A percentile compares a stretch with the other conserved stretches of the same genome.
Evolutionary conservation across 2,113 vertebrate species (phyloP).

Genomic region (Gambusia affinis): DNA sequence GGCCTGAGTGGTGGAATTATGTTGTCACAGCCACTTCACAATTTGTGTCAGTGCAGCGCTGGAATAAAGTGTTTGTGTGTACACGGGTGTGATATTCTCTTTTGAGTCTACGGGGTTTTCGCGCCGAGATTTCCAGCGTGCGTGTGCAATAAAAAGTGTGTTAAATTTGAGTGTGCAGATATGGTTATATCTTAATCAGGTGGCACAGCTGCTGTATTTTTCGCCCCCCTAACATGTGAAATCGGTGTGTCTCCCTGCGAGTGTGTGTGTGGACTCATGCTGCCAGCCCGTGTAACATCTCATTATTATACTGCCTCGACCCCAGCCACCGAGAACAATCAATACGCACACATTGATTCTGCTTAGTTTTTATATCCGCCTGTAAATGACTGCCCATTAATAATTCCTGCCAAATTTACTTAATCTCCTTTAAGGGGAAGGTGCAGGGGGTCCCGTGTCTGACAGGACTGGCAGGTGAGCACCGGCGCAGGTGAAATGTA

Average conservation of each 20-base stretch:
- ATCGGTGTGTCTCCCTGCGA: constrained; percentile 33
- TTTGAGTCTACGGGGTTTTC: constrained; percentile 73
- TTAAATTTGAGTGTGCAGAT: constrained; percentile 33
- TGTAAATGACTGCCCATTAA: constrained; percentile 80
- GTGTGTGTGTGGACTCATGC: constrained; percentile 41
- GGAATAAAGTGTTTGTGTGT: constrained; percentile 66
- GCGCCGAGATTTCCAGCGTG: constrained; percentile 60
- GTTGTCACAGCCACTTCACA: constrained; percentile 85
- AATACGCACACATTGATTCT: constrained; percentile 81
- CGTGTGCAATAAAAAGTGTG: constrained; percentile 9
- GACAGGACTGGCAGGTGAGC: constrained; percentile 66
- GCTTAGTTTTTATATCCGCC: constrained; percentile 82
- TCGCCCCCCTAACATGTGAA: constrained; percentile 42
- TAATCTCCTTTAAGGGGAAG: constrained; percentile 76
- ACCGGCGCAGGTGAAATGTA: constrained; percentile 51
- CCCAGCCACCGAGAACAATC: constrained; percentile 80
- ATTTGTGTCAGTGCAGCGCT: constrained; percentile 77
- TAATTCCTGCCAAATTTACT: constrained; percentile 81
- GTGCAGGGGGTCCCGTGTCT: constrained; percentile 44
- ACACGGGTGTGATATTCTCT: constrained; percentile 42
- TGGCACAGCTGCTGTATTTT: constrained; percentile 54
- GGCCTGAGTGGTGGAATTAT: constrained; percentile 86
- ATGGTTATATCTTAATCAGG: constrained; percentile 64
- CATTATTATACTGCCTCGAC: constrained; percentile 81
- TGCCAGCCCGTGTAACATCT: constrained; percentile 75